Conservation (phyloP, 2,113 vertebrate genomes). For the Albula goreensis region DNA sequence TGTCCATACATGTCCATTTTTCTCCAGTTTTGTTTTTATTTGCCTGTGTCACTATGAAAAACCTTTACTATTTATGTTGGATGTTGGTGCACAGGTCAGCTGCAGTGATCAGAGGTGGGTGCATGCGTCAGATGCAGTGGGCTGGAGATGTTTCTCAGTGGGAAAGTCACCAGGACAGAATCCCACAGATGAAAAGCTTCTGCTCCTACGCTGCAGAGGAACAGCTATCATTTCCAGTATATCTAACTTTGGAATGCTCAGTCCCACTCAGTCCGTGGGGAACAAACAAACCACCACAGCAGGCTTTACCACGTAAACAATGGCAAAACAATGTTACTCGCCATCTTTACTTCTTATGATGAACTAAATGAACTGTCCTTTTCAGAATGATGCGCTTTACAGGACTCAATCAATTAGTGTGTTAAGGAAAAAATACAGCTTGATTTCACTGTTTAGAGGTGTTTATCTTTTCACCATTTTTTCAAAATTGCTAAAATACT, state of each 20-base stretch:
- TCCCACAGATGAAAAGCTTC: conserved; percentile 13
- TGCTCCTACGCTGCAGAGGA: not conserved
- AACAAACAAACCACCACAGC: not conserved
- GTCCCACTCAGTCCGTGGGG: not conserved
- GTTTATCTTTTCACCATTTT: not conserved
- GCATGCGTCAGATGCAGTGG: not conserved
- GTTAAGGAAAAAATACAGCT: not conserved
- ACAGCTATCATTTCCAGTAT: not conserved
- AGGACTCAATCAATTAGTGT: not conserved
- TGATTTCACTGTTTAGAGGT: not conserved
- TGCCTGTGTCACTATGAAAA: not conserved
- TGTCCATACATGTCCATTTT: conserved; percentile 2
- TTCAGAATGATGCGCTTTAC: not conserved
- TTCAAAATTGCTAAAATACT: not conserved
- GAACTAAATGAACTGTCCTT: not conserved
- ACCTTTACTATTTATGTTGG: not conserved
- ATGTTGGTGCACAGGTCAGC: not conserved
- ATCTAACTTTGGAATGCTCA: conserved; percentile 3
- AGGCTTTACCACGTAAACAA: not conserved
- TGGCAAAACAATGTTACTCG: not conserved
- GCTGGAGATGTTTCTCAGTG: not conserved
- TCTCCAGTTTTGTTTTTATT: not conserved
- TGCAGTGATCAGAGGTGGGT: not conserved
- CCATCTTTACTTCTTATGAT: not conserved
- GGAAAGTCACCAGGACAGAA: conserved; percentile 8